Base-by-base conservation (phyloP, 2,797 vertebrate genomes). In the Eleutherodactylus coqui region DNA sequence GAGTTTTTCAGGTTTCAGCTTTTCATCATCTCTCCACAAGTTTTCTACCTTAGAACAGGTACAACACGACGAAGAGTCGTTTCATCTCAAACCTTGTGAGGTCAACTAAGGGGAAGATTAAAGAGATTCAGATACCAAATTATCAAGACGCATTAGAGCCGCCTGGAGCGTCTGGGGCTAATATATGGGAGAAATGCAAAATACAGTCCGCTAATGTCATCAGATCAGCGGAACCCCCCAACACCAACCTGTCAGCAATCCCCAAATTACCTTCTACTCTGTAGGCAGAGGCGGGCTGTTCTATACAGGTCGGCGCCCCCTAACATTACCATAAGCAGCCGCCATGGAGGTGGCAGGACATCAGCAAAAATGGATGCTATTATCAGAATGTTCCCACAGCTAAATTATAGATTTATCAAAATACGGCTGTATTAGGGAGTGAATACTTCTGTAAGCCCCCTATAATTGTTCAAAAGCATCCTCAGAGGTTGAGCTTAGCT, bases 1-100 rank as follows among this genome's bases (percentile, higher is more conserved):
- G 91, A 94, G 58, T 96, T 96, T 91, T 96, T 95, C 90, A 92
- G 82, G 1, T 89, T 95, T 78, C 94, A 94, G 13, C 92, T 96
- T 69, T 90, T 77, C 83, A 92, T 96, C 81, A 86, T 94, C 29
- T 93, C 94, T 83, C 95, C 95, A n/a, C 92, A 93, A 73, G 90
- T 91, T 62, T 94, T 89, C 83, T 90, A 93, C 89, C 91, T 95
- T 11, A 69, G 93, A 85, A 96, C 95, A 94, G 95, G 95, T 95
- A 81, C 5, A 14, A 17, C 43, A 49, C 49, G 7, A 17, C 38
- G 38, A 47, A n/a, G 27, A 45, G 29, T 3, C 32, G 43, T 27
- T 7, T 9, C 16, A 10, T 11, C 1, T 11, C 4, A 6, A 29
- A 13, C 45, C 24, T 43, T 27, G 38, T 43, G 8, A 45, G 69